These are phyloP conservation scores for Argynnis bischoffii DNA, from an alignment of 2,888 invertebrate species.

Conservation along the genomic window DNA sequence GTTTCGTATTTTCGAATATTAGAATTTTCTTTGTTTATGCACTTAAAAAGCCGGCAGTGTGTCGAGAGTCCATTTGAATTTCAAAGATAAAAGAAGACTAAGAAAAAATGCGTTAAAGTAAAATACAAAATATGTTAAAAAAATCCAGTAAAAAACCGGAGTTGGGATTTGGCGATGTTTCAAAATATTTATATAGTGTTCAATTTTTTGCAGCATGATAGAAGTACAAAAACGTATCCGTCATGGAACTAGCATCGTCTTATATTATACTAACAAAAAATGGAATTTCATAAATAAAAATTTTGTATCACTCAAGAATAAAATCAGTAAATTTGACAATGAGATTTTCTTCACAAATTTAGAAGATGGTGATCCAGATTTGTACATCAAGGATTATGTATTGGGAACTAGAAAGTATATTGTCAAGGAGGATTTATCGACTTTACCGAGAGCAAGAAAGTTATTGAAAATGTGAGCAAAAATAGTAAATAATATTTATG, in stretches of 20 bases:
- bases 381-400: constrained; percentile 81
- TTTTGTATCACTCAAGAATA: constrained; percentile 78
- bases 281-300: constrained; percentile 90
- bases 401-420: constrained; percentile 91
- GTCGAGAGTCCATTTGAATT: too few relatives aligned
- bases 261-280: constrained; percentile 90
- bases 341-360: constrained; percentile 83
- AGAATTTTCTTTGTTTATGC: too few relatives aligned
- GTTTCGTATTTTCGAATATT: too few relatives aligned
- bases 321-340: constrained; percentile 82
- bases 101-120: too few relatives aligned
- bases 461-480: constrained; percentile 82
- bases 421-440: constrained; percentile 90
- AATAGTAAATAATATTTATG: background rate
- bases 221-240: constrained; percentile 84
- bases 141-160: too few relatives aligned
- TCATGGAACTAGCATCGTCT: constrained; percentile 85
- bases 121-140: too few relatives aligned
- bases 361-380: constrained; percentile 54
- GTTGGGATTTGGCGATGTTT: too few relatives aligned
- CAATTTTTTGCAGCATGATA: constrained; percentile 77
- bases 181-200: too few relatives aligned
- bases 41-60: too few relatives aligned
- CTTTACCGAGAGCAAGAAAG: constrained; percentile 87
- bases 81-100: too few relatives aligned